Conservation (phyloP, 2,888 invertebrate species). For the Lycocerus yunnanus region DNA sequence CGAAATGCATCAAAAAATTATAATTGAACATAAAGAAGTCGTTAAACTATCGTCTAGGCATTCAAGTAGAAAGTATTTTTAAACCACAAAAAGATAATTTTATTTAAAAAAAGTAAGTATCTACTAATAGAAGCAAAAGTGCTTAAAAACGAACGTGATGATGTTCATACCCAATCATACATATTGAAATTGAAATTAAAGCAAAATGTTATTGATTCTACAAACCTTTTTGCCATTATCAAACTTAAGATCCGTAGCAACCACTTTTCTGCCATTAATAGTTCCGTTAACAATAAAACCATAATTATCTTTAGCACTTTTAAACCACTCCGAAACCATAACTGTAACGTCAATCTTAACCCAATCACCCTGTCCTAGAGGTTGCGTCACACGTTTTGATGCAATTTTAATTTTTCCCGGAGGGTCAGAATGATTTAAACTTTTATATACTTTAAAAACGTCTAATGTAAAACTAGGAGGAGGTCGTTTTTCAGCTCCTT, state of each 20-base stretch:
- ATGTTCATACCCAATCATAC: background rate
- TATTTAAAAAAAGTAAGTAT: background rate
- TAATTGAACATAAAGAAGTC: background rate
- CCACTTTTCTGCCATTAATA: conserved; percentile 61
- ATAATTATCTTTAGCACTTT: conserved; percentile 72
- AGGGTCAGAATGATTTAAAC: conserved; percentile 47
- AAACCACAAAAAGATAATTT: background rate
- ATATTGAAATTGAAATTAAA: background rate
- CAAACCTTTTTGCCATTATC: conserved; percentile 59
- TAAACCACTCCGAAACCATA: conserved; percentile 78
- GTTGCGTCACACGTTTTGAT: conserved; percentile 56
- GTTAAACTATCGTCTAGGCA: background rate
- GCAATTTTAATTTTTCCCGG: conserved; percentile 46
- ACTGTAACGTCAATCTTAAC: conserved; percentile 74
- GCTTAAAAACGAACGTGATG: background rate
- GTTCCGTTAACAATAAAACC: conserved; percentile 77
- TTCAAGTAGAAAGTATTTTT: background rate
- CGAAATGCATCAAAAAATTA: background rate
- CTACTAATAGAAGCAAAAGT: background rate
- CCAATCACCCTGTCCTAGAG: conserved; percentile 71
- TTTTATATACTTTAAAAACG: conserved; percentile 50
- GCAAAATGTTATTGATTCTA: conserved; percentile 8
- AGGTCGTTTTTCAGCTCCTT: conserved; percentile 56
- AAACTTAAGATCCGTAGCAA: conserved; percentile 68
- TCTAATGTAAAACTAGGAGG: conserved; percentile 48